phyloP scores from a whole-genome alignment of 2,113 vertebrate species.

The Piprites chloris region DNA sequence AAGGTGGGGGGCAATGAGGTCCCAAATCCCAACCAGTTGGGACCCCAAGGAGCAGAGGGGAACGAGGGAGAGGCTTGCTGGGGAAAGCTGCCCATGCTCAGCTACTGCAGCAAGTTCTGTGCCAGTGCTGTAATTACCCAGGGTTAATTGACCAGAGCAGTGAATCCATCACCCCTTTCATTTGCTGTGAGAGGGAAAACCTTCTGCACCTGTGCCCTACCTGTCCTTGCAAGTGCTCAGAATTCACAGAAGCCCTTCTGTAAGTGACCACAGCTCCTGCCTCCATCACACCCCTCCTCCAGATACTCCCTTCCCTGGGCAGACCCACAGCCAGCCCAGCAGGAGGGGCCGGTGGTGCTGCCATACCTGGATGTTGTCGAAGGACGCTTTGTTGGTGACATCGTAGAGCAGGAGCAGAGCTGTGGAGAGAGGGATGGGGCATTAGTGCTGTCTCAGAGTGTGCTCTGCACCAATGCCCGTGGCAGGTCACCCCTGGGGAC shows the following conservation, averaged over 20 bases:
- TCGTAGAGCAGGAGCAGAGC: slow-evolving; percentile 92
- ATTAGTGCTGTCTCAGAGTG: not conserved
- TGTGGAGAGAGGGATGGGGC: slow-evolving; percentile 29
- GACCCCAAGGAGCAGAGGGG: not conserved
- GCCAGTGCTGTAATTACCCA: not conserved
- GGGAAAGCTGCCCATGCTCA: not conserved
- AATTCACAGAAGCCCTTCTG: not conserved
- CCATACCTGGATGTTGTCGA: slow-evolving; percentile 91
- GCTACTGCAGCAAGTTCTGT: not conserved
- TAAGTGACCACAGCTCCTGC: fast-evolving
- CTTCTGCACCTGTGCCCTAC: not conserved
- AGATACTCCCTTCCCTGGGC: not conserved
- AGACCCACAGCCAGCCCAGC: not conserved
- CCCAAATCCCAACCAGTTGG: fast-evolving
- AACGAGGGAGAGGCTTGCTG: not conserved
- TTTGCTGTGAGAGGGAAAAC: not conserved
- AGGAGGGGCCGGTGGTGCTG: not conserved
- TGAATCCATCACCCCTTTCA: not conserved
- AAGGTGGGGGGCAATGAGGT: not conserved
- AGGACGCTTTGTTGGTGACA: slow-evolving; percentile 90
- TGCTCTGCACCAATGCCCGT: fast-evolving
- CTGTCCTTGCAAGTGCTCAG: not conserved
- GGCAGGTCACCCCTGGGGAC: not conserved
- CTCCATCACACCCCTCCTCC: not conserved
- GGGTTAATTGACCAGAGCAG: not conserved